Evolutionary conservation across 1,140 invertebrate genomes (phyloP).

Genomic region (Wasmannia auropunctata): DNA sequence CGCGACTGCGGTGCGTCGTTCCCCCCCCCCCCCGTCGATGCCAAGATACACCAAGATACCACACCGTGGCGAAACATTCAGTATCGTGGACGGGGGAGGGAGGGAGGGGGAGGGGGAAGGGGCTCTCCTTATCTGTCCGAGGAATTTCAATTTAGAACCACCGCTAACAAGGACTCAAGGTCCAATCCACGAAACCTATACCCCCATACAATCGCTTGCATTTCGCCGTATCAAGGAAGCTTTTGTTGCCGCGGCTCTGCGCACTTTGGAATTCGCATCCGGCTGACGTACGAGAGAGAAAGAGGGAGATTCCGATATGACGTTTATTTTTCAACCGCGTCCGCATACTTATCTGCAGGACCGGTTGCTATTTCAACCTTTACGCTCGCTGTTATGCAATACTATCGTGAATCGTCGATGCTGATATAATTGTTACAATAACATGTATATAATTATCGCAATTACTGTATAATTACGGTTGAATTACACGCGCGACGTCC

Average conservation of each 20-base stretch:
- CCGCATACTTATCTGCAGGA: conserved; percentile 1
- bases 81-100: conserved; percentile 33
- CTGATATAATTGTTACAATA: background rate
- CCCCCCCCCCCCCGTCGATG: no score
- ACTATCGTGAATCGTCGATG: background rate
- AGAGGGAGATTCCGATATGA: conserved; percentile 19
- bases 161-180: conserved; percentile 51
- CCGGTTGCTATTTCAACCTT: conserved; percentile 12
- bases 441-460: background rate
- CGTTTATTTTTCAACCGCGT: conserved; percentile 33
- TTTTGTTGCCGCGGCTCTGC: conserved; percentile 34
- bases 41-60: conserved; percentile 18
- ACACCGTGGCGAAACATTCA: conserved; percentile 20
- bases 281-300: conserved; percentile 4
- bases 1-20: conserved; percentile 17
- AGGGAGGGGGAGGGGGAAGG: no score
- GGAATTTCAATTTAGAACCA: conserved; percentile 60
- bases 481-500: background rate
- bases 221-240: conserved; percentile 37
- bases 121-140: conserved; percentile 50
- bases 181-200: conserved; percentile 46
- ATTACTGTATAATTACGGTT: conserved; percentile 12
- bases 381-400: background rate
- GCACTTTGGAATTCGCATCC: conserved; percentile 37
- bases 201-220: conserved; percentile 22